Evolutionary conservation across 2,888 invertebrate genomes (phyloP), one percentile per base, ranked within the genome.

Genomic region (Malthinus seriepunctatus): DNA sequence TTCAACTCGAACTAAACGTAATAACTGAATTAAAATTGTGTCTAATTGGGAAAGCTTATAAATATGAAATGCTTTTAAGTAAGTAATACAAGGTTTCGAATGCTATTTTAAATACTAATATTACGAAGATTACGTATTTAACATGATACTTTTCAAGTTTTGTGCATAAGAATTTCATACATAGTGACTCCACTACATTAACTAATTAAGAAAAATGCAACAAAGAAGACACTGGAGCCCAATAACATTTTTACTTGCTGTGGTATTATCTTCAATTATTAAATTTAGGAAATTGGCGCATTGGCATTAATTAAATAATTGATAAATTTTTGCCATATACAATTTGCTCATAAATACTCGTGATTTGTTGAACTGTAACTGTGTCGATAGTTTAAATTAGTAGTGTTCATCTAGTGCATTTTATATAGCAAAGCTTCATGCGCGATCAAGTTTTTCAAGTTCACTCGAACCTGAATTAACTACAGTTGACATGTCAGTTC

Each of bases 371-470:
- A 38, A 8, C 38, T 9, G 32, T 15, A 38, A 50, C 38, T 50
- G 56, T 53, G 54, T 46, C 53, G 58, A 62, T 62, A 51, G 62
- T 55, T 46, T 58, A 50, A 58, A 62, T 62, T 62, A 62, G 58
- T 57, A 47, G 51, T 54, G 54, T 45, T 62, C 57, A 51, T 62
- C 54, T 51, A 33, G 8, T 44, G 49, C 49, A 50, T 50, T 50
- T 50, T 50, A 37, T 35, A 37, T 23, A 11, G 48, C 5, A 23
- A 51, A 52, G 51, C 55, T 62, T 62, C 54, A 62, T 55, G 62
- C 58, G 44, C 58, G 57, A 58, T 58, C 62, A 55, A 56, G 55
- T 33, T 52, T 49, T 44, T 51, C 62, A 45, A 55, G 55, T 57
- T 61, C 44, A 49, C 56, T 49, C 48, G 49, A 51, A 50, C 51